Evolutionary conservation across 2,113 vertebrate genomes (phyloP).

Genomic region (Ranitomeya variabilis): DNA sequence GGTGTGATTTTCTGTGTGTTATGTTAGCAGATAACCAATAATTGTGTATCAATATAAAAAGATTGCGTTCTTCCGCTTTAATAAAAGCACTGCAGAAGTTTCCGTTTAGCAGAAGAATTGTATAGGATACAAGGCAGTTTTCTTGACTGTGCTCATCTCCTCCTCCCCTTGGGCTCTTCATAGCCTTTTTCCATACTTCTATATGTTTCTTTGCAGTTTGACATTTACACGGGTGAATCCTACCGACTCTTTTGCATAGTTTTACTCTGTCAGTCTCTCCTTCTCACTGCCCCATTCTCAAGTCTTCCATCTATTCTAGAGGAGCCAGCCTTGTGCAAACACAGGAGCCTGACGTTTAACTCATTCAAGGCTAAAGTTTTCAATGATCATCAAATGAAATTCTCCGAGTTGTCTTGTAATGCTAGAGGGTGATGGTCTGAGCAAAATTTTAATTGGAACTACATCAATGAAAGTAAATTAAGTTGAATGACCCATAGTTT

Average conservation of each 20-base stretch:
- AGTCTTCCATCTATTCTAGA: conserved; percentile 22
- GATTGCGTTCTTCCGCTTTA: background rate
- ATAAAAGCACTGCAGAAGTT: background rate
- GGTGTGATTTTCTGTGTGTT: too few relatives aligned
- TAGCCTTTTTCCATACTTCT: conserved; percentile 1
- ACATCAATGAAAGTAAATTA: conserved; percentile 18
- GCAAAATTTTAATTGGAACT: background rate
- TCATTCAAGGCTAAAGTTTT: background rate
- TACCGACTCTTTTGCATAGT: conserved; percentile 45
- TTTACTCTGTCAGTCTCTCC: conserved; percentile 33
- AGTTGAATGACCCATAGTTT: background rate
- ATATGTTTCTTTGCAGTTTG: conserved; percentile 34
- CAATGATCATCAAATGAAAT: background rate
- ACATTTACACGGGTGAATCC: conserved; percentile 48
- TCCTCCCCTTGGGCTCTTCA: background rate
- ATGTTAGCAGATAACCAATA: background rate
- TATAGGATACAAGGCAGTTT: background rate
- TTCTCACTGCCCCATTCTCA: conserved; percentile 11
- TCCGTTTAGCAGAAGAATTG: background rate
- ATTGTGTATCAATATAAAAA: background rate
- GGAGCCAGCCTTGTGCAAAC: conserved; percentile 12
- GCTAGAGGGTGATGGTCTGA: background rate
- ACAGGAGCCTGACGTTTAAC: conserved; percentile 35
- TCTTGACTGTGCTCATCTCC: conserved; percentile 12
- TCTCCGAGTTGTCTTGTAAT: background rate